Evolutionary conservation across 2,797 vertebrate genomes (phyloP).

Genomic region (Argentina silus): DNA sequence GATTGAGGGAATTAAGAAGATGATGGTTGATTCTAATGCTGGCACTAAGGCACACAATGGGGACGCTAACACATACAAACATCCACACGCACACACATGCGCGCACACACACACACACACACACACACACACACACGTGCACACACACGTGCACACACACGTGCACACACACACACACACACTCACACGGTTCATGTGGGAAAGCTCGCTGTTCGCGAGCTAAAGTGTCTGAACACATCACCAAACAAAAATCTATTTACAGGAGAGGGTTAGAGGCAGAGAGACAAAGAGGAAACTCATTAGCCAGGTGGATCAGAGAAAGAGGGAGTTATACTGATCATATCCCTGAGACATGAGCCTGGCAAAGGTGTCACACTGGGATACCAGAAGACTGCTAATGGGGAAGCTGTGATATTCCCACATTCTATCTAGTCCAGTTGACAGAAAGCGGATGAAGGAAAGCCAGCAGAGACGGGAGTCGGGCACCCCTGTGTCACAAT

Average conservation of each 20-base stretch:
- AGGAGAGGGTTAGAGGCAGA: background rate
- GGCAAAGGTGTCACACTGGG: too few relatives aligned
- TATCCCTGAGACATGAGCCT: too few relatives aligned
- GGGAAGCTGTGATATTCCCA: too few relatives aligned
- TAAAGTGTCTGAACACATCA: too few relatives aligned
- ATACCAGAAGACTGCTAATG: too few relatives aligned
- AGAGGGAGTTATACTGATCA: too few relatives aligned
- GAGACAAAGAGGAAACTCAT: background rate
- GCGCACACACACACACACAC: background rate
- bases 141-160: background rate
- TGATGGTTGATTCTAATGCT: background rate
- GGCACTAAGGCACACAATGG: background rate
- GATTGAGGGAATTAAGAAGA: background rate
- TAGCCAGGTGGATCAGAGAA: background rate
- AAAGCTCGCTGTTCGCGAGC: too few relatives aligned
- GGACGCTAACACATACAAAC: background rate
- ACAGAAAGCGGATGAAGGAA: background rate
- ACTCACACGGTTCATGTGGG: background rate
- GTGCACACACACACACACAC: background rate
- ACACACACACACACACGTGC: background rate
- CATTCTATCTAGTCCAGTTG: too few relatives aligned
- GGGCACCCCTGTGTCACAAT: background rate
- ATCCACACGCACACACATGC: background rate
- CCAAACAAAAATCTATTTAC: too few relatives aligned
- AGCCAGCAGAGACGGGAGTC: background rate